Evolutionary conservation across 2,113 vertebrate genomes (phyloP), one percentile per base, ranked within the genome.

Genomic region (Bubo scandiacus): DNA sequence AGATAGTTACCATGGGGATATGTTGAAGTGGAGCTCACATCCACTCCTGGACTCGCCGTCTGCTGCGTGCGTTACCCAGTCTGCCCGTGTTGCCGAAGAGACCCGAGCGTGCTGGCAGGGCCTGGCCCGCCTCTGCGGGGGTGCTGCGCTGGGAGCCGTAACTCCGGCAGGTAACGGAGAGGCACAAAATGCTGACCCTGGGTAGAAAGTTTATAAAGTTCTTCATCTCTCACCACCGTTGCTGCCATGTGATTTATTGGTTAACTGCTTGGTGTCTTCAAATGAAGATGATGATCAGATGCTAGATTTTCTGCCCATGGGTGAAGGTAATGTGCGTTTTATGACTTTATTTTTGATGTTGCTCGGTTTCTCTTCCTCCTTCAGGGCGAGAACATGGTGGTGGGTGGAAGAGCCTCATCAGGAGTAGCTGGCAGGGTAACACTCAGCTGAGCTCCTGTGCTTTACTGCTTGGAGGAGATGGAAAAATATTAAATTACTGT

Each of bases 281-380:
- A 32, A 45, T n/a, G 62, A 45, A 87, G 81, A 17, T 83, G 81
- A 5, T 90, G 79, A 47, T 94, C 62, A 70, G n/a, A 42, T 66
- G 19, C 54, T 96, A 91, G 67, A 51, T 83, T 65, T 86, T 63
- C 92, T 66, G 65, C 83, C 68, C 47, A 3, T 66, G 59, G 40
- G 29, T 2, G 5, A 94, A 97, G 94, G 93, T 96, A 95, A 95
- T 36, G 59, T 81, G 58, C 55, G 5, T n/a, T 96, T 92, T 71
- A 57, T 63, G 57, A 23, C 66, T 96, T 72, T 51, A 8, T 81
- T 90, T 86, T 54, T 90, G 29, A 5, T 36, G 15, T 55, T 67
- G 32, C 25, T 65, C 78, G 25, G 43, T 92, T 91, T 92, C 71
- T 91, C 20, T 81, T 82, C 61, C 67, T 68, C 51, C 54, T 78